Percentiles rank a stretch among this genome's conserved stretches.
These are phyloP conservation scores for Thalassaphorura encarpata DNA, from an alignment of 1,140 invertebrate genomes.

Conservation along the genomic window DNA sequence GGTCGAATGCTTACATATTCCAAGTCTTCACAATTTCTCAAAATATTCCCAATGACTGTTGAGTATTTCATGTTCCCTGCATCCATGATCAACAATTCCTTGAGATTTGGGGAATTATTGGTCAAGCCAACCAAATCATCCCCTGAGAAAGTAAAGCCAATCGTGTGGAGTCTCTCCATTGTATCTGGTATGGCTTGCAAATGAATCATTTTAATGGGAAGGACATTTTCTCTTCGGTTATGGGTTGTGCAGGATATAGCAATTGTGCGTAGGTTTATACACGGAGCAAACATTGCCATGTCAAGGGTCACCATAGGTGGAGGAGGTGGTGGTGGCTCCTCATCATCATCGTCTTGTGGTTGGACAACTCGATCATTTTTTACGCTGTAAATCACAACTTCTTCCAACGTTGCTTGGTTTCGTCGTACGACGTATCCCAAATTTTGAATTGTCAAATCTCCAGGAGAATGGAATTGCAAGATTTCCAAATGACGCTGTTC, in stretches of 20 bases:
- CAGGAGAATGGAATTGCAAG: slow-evolving; percentile 24
- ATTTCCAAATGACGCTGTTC: slow-evolving; percentile 8
- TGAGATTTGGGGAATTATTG: slow-evolving; percentile 2
- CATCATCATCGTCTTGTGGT: not conserved
- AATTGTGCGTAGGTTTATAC: slow-evolving; percentile 13
- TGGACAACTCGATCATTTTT: not conserved
- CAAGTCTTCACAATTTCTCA: slow-evolving; percentile 20
- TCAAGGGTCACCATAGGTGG: not conserved
- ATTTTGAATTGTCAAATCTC: slow-evolving; percentile 14
- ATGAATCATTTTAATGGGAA: not conserved
- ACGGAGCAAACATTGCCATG: slow-evolving; percentile 17
- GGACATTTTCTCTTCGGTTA: slow-evolving; percentile 1
- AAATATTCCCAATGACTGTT: slow-evolving; percentile 9
- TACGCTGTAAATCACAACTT: slow-evolving; percentile 20
- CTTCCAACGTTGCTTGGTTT: slow-evolving; percentile 11
- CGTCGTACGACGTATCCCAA: slow-evolving; percentile 2
- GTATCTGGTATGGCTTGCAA: slow-evolving; percentile 8
- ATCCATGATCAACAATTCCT: slow-evolving; percentile 20
- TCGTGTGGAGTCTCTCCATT: slow-evolving; percentile 16
- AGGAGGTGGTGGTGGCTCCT: not conserved
- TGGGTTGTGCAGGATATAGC: slow-evolving; percentile 7
- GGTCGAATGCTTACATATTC: slow-evolving; percentile 19
- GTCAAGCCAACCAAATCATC: slow-evolving; percentile 17
- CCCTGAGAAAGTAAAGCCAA: slow-evolving; percentile 17
- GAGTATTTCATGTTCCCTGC: slow-evolving; percentile 10